Base-by-base conservation (phyloP, 2,113 vertebrate species). In the Lamprotornis superbus region DNA sequence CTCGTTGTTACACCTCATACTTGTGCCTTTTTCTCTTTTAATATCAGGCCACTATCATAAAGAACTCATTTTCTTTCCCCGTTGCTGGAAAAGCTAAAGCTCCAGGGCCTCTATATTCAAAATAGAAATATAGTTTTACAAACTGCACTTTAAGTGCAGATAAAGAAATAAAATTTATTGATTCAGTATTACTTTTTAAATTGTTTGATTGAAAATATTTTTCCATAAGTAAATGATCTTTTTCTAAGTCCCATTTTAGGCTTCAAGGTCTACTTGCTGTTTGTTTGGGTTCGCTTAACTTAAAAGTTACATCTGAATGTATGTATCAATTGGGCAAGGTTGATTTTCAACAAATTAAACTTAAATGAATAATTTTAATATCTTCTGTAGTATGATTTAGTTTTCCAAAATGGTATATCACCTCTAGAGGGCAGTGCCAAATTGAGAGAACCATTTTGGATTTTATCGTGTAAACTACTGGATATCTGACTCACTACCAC, bases 381-480 rank as follows among this genome's bases (percentile, higher is more conserved):
- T 21, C 3, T 1, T 27, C 8, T 55, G 33, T 46, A 67, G 18
- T 42, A 35, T 28, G 28, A 6, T 12, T 57, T 78, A 33, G 4
- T 37, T 84, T 81, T 70, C 33, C 5, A 22, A 39, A 75, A 56
- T 83, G 73, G 84, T 90, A 44, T 79, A 80, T 19, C 63, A 75
- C 94, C 97, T 97, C 97, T 97, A 97, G 97, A 98, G 96, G 96
- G 93, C 96, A 97, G 81, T 96, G 61, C 97, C 97, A 97, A 98
- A 97, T 97, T 97, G 95, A 94, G 40, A 76, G 63, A 30, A 64
- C 82, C 42, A 42, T 27, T 93, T 67, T 79, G 30, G 24, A n/a
- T 95, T 97, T 97, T 76, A 30, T 94, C 25, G 69, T 83, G 60
- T 60, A 95, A 94, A 64, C 76, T 63, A 67, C 5, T 79, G 57